These are phyloP conservation scores for Molossus alvarezi DNA, from an alignment of 2,797 vertebrate species.

Conservation along the genomic window DNA sequence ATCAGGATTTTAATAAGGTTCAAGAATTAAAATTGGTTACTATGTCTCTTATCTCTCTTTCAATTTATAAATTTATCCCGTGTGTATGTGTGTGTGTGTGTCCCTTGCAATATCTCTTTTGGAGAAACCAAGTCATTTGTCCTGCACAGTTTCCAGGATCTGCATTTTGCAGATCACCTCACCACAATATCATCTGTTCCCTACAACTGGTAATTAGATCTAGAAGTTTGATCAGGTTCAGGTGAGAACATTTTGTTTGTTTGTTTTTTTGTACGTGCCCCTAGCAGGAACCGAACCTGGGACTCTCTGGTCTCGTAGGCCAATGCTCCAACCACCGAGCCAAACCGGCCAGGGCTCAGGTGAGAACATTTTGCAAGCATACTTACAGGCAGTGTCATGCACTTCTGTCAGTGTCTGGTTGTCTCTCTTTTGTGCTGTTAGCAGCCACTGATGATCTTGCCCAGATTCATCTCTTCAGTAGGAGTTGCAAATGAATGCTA, in stretches of 20 bases:
- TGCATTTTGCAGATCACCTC: conserved; percentile 23
- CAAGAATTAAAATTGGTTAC: background rate
- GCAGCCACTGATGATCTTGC: background rate
- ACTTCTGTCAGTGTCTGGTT: background rate
- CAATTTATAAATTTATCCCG: background rate
- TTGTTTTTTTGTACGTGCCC: no score
- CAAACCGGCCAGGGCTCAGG: background rate
- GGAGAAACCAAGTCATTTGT: background rate
- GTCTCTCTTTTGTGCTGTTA: background rate
- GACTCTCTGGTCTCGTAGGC: no score
- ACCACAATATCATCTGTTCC: background rate
- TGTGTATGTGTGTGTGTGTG: background rate
- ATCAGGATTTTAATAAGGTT: background rate
- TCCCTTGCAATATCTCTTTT: background rate
- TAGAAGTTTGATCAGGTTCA: background rate
- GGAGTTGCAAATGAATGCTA: background rate
- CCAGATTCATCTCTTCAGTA: conserved; percentile 62
- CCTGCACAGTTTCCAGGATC: background rate
- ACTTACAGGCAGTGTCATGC: background rate
- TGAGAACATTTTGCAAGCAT: conserved; percentile 25
- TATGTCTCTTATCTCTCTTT: background rate
- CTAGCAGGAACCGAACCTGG: no score
- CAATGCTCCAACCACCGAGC: no score
- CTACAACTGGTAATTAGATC: background rate
- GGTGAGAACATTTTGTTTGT: background rate